A percentile compares a stretch with the other conserved stretches of the same genome.
Conservation (phyloP, 2,888 invertebrate species). For the Meganola albula region DNA sequence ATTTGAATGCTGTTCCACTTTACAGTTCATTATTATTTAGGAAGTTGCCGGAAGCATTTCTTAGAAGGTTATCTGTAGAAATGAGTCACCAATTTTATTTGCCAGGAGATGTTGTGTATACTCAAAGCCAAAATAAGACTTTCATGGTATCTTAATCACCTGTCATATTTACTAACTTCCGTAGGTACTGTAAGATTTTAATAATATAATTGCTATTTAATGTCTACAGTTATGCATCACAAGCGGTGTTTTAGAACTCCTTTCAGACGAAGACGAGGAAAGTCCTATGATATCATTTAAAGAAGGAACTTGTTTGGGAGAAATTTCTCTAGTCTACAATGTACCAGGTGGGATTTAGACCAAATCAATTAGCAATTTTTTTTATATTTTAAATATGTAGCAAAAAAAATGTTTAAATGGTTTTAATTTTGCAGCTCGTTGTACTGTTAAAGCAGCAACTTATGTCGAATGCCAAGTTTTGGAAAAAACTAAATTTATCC, state of each 20-base stretch:
- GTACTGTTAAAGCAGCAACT: constrained; percentile 71
- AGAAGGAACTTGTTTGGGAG: constrained; percentile 73
- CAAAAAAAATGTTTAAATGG: too few relatives aligned
- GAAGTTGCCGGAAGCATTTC: constrained; percentile 71
- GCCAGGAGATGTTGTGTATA: constrained; percentile 71
- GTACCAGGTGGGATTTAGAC: constrained; percentile 55
- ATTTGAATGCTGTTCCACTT: constrained; percentile 69
- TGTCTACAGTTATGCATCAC: constrained; percentile 68
- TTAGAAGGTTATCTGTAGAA: constrained; percentile 66
- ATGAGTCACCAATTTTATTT: constrained; percentile 75
- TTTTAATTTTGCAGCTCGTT: constrained; percentile 49
- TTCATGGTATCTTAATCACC: too few relatives aligned
- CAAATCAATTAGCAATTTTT: too few relatives aligned
- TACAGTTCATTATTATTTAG: constrained; percentile 72
- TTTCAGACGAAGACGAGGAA: constrained; percentile 74
- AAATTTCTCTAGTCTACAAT: constrained; percentile 68
- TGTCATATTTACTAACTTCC: too few relatives aligned
- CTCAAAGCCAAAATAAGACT: constrained; percentile 69
- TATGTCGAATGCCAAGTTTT: constrained; percentile 76
- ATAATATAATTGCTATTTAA: too few relatives aligned
- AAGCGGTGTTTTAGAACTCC: constrained; percentile 65
- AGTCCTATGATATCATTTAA: constrained; percentile 74
- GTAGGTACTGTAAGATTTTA: too few relatives aligned
- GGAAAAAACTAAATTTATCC: constrained; percentile 65
- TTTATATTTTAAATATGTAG: too few relatives aligned